Evolutionary conservation across 2,888 invertebrate species (phyloP), one percentile per base, ranked within the genome.

Genomic region (Lydus trimaculatus): DNA sequence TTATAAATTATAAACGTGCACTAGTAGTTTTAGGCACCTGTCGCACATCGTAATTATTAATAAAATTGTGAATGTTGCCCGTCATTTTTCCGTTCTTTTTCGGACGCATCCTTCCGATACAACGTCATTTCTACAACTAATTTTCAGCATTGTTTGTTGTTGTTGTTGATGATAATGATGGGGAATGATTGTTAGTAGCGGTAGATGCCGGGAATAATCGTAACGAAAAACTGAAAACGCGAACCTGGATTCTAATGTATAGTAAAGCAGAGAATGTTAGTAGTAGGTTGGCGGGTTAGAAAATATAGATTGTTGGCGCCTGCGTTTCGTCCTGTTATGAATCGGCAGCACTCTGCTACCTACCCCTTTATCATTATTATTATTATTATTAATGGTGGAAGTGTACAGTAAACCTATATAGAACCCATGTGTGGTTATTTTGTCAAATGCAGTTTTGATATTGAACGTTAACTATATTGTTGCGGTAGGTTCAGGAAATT

Each of bases 121-220:
- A 71, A 62, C 76, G 75, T 67, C 78, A 75, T 76, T 74, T 74
- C 72, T 76, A 69, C 74, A 73, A 78, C 78, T 78, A 52, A 52
- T 43, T 43, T 43, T 43, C 39, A 48, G 20, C 28, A 4, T 8
- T 43, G 17, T n/a, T 43, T n/a, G n/a, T n/a, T n/a, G n/a, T n/a
- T n/a, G n/a, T n/a, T n/a, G n/a, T n/a, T n/a, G n/a, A n/a, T n/a
- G n/a, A n/a, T n/a, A n/a, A n/a, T n/a, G n/a, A n/a, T n/a, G n/a
- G n/a, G n/a, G n/a, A n/a, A n/a, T n/a, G n/a, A n/a, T n/a, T n/a
- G n/a, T n/a, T n/a, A n/a, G n/a, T n/a, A n/a, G n/a, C n/a, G n/a
- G n/a, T n/a, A n/a, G 25, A 5, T 52, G 25, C 13, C 13, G 52
- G 23, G 72, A 73, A 39, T 59, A 17, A 60, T 5, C 23, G 58